Conservation (phyloP, 1,140 invertebrate species). For the Dendrolimus punctatus region DNA sequence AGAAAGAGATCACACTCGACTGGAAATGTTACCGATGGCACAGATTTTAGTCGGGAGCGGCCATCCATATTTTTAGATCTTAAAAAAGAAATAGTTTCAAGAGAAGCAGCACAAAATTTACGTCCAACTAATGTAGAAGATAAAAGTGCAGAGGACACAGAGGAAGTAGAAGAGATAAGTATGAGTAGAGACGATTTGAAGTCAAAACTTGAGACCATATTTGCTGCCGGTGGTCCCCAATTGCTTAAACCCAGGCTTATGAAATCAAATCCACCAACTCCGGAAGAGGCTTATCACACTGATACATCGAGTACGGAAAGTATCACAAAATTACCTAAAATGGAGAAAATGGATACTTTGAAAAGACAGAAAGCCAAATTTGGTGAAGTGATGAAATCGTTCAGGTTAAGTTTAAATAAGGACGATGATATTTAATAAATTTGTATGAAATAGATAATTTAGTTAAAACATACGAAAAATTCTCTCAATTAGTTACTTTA, state of each 20-base stretch:
- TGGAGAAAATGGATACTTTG: constrained; percentile 58
- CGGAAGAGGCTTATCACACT: constrained; percentile 48
- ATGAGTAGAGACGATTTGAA: constrained; percentile 54
- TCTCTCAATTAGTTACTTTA: too few species aligned
- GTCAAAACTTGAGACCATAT: constrained; percentile 52
- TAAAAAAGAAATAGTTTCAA: constrained; percentile 44
- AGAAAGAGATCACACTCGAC: constrained; percentile 48
- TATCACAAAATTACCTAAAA: constrained; percentile 40
- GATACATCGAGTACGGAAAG: constrained; percentile 49
- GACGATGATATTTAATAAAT: constrained; percentile 38
- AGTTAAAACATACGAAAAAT: background rate
- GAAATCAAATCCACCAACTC: constrained; percentile 55
- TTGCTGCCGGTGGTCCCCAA: constrained; percentile 46
- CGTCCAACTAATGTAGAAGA: constrained; percentile 28
- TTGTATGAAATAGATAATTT: constrained; percentile 1
- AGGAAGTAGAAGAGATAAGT: constrained; percentile 35
- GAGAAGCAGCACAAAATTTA: constrained; percentile 29
- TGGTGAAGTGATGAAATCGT: constrained; percentile 54
- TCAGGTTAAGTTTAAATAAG: constrained; percentile 47
- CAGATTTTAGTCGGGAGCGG: constrained; percentile 27
- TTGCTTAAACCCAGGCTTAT: constrained; percentile 39
- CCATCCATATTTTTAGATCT: constrained; percentile 41
- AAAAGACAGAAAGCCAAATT: constrained; percentile 54
- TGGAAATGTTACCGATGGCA: constrained; percentile 37
- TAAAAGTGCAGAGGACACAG: constrained; percentile 18